Evolutionary conservation across 2,888 invertebrate genomes (phyloP).

Genomic region (Leistus spinibarbis): DNA sequence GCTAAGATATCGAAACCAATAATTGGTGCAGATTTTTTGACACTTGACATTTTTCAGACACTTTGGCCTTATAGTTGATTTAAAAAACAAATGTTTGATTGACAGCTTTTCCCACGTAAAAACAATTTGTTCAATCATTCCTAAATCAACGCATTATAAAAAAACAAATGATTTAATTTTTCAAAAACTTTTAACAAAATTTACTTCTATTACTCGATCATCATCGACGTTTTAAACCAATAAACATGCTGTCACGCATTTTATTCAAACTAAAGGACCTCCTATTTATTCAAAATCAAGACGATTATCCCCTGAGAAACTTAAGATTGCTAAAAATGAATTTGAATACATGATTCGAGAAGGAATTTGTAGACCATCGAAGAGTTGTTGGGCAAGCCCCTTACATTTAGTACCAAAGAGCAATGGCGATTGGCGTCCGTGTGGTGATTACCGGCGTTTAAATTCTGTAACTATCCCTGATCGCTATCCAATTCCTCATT

Average conservation of each 20-base stretch:
- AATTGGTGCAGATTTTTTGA: slow-evolving; percentile 51
- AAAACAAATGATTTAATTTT: not conserved
- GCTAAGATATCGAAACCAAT: slow-evolving; percentile 49
- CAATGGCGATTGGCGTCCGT: slow-evolving; percentile 49
- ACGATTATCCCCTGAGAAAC: slow-evolving; percentile 47
- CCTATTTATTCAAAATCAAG: slow-evolving; percentile 47
- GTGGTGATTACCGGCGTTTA: slow-evolving; percentile 51
- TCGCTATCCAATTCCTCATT: slow-evolving; percentile 53
- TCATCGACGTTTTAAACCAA: slow-evolving; percentile 18
- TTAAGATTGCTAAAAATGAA: slow-evolving; percentile 33
- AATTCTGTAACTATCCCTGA: slow-evolving; percentile 56
- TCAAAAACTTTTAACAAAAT: slow-evolving; percentile 8
- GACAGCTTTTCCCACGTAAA: not conserved
- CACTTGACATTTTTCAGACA: too few relatives aligned
- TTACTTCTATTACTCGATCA: slow-evolving; percentile 5
- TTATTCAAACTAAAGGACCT: slow-evolving; percentile 45
- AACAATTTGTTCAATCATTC: not conserved
- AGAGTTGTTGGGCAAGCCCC: slow-evolving; percentile 48
- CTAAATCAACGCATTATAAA: not conserved
- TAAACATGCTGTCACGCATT: slow-evolving; percentile 44
- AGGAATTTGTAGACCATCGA: slow-evolving; percentile 43
- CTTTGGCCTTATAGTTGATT: slow-evolving; percentile 48
- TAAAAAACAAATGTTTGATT: slow-evolving; percentile 13
- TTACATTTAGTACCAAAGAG: slow-evolving; percentile 51
- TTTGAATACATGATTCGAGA: slow-evolving; percentile 43